Evolutionary conservation across 2,888 invertebrate species (phyloP), one percentile per base, ranked within the genome.

Genomic region (Carpatolechia fugitivella): DNA sequence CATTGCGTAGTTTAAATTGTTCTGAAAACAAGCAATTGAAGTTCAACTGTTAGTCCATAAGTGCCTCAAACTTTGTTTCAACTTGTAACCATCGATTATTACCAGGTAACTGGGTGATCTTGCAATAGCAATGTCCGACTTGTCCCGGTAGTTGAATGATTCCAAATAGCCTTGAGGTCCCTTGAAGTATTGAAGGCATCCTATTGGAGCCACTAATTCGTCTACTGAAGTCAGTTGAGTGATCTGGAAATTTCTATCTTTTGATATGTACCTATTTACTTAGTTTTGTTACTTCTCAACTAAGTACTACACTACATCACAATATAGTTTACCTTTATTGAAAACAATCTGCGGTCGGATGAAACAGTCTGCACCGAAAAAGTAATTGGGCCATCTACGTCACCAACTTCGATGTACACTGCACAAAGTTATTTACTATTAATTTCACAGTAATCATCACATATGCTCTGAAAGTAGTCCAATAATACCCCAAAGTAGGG

Each of bases 1-100:
- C 61, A 95, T 93, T 0, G 93, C 95, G 73, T 95, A 95, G 73
- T 95, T 95, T 3, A 95, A 77, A 75, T 95, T 94, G 69, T 95
- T 95, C 95, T 95, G 75, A 24, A 24, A 24, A 24, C 24, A 6
- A 24, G 6, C 6, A 4, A 24, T 24, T n/a, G n/a, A n/a, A n/a
- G 6, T 24, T 24, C 6, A 24, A 4, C 24, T 3, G 6, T 24
- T 24, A 6, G 6, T 6, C 24, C 3, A 6, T 24, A 24, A 24
- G 3, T 24, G 3, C 6, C 24, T 6, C 24, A 6, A 24, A 24
- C 24, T 24, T 3, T 24, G 24, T 6, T 6, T 24, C 24, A 24
- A n/a, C 6, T 24, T 24, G 6, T 6, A 6, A 36, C 14, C 35
- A 35, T 6, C 35, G 1, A 36, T 4, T 41, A 8, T 78, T 82